Percentiles rank a stretch among this genome's conserved stretches.
Evolutionary conservation across 2,888 invertebrate genomes (phyloP).

Genomic region (Drosophila nr. fundita): DNA sequence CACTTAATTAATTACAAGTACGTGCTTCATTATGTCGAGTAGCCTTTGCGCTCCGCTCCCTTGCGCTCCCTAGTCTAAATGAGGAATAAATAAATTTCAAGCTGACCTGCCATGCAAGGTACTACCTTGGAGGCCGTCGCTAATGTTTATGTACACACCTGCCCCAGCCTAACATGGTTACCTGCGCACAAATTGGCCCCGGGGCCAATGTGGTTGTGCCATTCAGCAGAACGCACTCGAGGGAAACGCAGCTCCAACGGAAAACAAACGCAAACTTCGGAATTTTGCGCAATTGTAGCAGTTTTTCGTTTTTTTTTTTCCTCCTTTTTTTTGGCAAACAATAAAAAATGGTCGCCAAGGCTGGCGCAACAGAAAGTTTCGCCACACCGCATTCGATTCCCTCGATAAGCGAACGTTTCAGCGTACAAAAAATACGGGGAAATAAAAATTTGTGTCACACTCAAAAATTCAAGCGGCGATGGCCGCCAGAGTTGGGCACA

Average conservation of each 20-base stretch:
- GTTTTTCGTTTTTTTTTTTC: conserved; percentile 12
- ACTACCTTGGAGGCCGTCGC: conserved; percentile 27
- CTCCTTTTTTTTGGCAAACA: conserved; percentile 53
- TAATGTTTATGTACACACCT: conserved; percentile 68
- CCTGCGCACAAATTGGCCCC: conserved; percentile 62
- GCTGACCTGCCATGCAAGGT: conserved; percentile 52
- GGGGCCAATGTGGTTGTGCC: conserved; percentile 46
- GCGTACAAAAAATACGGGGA: conserved; percentile 1
- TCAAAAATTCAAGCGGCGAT: conserved; percentile 32
- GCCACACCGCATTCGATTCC: conserved; percentile 73
- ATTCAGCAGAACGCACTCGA: conserved; percentile 73
- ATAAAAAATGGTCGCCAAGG: conserved; percentile 74
- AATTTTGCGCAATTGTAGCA: conserved; percentile 73
- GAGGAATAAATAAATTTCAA: conserved; percentile 76
- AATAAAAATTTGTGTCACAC: conserved; percentile 4
- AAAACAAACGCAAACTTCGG: conserved; percentile 69
- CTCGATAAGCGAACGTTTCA: conserved; percentile 52
- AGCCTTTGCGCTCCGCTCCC: conserved; percentile 8
- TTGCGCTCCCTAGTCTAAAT: conserved; percentile 48
- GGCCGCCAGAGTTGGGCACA: conserved; percentile 23
- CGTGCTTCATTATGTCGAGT: conserved; percentile 73
- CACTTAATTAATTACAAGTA: conserved; percentile 81
- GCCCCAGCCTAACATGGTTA: conserved; percentile 68
- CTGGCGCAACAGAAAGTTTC: conserved; percentile 50
- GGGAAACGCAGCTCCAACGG: conserved; percentile 56